Evolutionary conservation across 2,797 vertebrate genomes (phyloP).

Genomic region (Gymnoscopelus microlampas): DNA sequence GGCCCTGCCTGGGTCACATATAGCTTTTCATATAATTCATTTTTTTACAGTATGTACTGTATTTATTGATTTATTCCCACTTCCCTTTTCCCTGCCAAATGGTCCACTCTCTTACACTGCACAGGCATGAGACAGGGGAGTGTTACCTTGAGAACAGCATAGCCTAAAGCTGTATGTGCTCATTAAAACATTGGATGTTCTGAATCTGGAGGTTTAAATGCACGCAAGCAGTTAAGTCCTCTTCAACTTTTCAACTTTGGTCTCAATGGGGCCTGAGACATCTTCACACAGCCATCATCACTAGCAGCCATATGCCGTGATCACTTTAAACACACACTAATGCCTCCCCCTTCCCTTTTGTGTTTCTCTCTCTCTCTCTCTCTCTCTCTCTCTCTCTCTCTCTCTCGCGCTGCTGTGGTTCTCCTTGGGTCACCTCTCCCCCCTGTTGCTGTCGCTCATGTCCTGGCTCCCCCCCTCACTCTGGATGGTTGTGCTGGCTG

Average conservation of each 20-base stretch:
- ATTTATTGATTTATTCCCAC: slow-evolving; percentile 15
- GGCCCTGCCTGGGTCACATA: slow-evolving; percentile 2
- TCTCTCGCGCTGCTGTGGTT: slow-evolving; percentile 10
- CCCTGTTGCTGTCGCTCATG: slow-evolving; percentile 19
- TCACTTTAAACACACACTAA: background rate
- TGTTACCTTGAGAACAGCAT: slow-evolving; percentile 58
- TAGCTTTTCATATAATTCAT: slow-evolving; percentile 6
- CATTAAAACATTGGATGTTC: slow-evolving; percentile 21
- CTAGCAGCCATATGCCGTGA: background rate
- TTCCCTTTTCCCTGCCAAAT: slow-evolving; percentile 19
- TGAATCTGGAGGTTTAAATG: slow-evolving; percentile 28
- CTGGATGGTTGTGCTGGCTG: slow-evolving; percentile 36
- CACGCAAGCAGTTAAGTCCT: slow-evolving; percentile 13
- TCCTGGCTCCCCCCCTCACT: slow-evolving; percentile 33
- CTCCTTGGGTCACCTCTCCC: slow-evolving; percentile 32
- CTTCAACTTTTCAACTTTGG: slow-evolving; percentile 8
- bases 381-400: slow-evolving; percentile 2
- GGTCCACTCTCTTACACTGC: background rate
- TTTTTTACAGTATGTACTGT: background rate
- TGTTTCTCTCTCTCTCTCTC: slow-evolving; percentile 1
- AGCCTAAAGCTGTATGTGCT: slow-evolving; percentile 40
- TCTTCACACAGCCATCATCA: background rate
- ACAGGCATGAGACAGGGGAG: background rate
- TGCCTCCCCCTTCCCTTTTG: background rate
- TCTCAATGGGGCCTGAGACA: slow-evolving; percentile 4